A percentile compares a stretch with the other conserved stretches of the same genome.
Evolutionary conservation across 2,888 invertebrate species (phyloP).

Genomic region (Leucophenga montana): DNA sequence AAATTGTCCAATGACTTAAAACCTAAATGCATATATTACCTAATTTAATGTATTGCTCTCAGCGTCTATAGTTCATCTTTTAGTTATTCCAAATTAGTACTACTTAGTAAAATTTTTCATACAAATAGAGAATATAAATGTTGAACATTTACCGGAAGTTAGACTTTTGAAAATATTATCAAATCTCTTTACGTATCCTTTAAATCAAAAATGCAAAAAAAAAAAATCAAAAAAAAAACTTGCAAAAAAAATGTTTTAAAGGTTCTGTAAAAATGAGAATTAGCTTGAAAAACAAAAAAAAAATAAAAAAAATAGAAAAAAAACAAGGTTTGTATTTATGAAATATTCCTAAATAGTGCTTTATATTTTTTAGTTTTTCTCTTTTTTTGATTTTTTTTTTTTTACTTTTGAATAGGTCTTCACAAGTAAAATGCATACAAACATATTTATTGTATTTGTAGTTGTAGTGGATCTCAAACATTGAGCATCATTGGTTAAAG

Average conservation of each 20-base stretch:
- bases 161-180: slow-evolving; percentile 40
- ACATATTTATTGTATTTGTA: slow-evolving; percentile 3
- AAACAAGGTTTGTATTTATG: slow-evolving; percentile 2
- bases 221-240: slow-evolving; percentile 12
- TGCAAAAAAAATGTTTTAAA: slow-evolving; percentile 1
- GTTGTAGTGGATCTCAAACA: too few species aligned
- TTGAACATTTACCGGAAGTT: slow-evolving; percentile 70
- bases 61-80: too few species aligned
- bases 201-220: background rate
- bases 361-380: background rate
- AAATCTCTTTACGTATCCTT: slow-evolving; percentile 59
- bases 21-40: too few species aligned
- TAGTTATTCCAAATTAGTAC: background rate
- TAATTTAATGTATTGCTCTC: too few species aligned
- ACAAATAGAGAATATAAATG: slow-evolving; percentile 57
- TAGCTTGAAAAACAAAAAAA: background rate
- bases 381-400: background rate
- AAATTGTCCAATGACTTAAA: too few species aligned
- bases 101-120: too few species aligned
- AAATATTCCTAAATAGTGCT: background rate
- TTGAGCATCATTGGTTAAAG: too few species aligned
- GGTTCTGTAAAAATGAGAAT: slow-evolving; percentile 7
- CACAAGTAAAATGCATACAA: background rate
- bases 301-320: background rate
- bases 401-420: too few species aligned